A percentile compares a stretch with the other conserved stretches of the same genome.
These are phyloP conservation scores for Okapia johnstoni DNA, from an alignment of 2,113 vertebrate genomes.

Conservation along the genomic window DNA sequence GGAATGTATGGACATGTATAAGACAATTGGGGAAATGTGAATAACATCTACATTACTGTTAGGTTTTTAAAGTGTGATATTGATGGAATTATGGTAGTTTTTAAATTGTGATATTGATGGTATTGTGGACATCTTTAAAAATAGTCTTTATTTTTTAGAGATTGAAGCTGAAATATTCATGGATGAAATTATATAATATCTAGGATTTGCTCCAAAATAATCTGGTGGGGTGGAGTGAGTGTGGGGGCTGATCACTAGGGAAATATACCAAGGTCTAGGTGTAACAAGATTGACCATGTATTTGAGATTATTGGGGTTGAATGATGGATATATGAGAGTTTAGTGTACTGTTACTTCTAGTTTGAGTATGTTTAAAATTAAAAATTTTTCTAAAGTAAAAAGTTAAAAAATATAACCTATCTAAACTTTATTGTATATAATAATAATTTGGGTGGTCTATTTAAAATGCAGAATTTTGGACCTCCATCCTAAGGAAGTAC, in stretches of 20 bases:
- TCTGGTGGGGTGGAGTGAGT: background rate
- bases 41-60: background rate
- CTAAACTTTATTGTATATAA: background rate
- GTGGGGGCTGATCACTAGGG: background rate
- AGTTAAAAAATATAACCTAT: background rate
- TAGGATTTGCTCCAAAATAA: background rate
- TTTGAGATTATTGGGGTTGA: background rate
- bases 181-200: background rate
- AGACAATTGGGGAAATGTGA: background rate
- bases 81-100: background rate
- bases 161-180: background rate
- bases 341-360: background rate
- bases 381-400: background rate
- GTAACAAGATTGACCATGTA: background rate
- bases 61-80: background rate
- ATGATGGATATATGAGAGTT: background rate
- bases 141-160: background rate
- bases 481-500: background rate
- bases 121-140: background rate
- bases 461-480: background rate
- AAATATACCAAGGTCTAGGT: background rate
- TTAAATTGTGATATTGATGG: background rate
- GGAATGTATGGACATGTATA: background rate
- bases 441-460: background rate
- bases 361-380: background rate